Evolutionary conservation across 2,113 vertebrate species (phyloP).

Genomic region (Mustelus asterias): DNA sequence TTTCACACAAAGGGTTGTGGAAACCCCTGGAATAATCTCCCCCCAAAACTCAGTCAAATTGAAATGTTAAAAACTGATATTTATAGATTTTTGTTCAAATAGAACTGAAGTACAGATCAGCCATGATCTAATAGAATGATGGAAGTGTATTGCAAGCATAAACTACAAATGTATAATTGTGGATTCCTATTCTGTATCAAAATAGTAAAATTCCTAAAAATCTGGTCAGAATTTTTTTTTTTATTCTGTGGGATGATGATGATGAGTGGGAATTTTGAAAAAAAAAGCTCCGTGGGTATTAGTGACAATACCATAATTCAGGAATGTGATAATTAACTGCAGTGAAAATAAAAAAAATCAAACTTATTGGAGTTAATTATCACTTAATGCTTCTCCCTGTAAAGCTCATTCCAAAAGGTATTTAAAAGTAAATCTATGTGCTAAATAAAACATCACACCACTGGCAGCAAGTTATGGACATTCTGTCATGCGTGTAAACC

Average conservation of each 20-base stretch:
- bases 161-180: background rate
- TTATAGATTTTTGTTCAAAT: background rate
- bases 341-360: constrained; percentile 24
- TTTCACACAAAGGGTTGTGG: background rate
- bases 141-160: background rate
- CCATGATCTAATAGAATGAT: background rate
- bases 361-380: constrained; percentile 27
- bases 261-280: background rate
- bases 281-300: background rate
- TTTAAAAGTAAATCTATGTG: constrained; percentile 15
- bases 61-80: background rate
- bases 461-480: constrained; percentile 17
- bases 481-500: constrained; percentile 33
- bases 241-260: background rate
- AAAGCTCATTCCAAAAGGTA: constrained; percentile 21
- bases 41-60: background rate
- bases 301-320: constrained; percentile 12
- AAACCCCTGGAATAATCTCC: no score
- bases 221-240: background rate
- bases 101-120: background rate
- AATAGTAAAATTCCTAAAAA: background rate
- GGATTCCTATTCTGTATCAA: background rate
- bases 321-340: constrained; percentile 30
- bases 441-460: constrained; percentile 28
- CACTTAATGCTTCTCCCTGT: constrained; percentile 22